Evolutionary conservation across 1,140 invertebrate species (phyloP).

Genomic region (Lordiphosa stackelbergi): DNA sequence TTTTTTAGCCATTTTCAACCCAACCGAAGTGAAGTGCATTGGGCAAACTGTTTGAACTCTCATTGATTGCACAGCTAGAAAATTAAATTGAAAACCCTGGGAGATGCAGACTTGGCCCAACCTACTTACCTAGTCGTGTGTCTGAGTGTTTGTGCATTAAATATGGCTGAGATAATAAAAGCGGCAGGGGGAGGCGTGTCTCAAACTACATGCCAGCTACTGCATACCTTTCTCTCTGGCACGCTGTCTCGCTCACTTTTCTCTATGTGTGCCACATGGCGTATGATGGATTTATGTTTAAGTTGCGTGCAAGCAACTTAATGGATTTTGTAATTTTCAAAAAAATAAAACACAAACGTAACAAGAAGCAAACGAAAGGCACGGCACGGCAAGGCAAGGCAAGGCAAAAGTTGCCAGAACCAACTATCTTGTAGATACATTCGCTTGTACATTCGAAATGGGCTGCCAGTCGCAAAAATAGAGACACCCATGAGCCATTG

Average conservation of each 20-base stretch:
- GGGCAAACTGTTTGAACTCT: slow-evolving; percentile 46
- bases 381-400: slow-evolving; percentile 17
- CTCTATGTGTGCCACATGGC: slow-evolving; percentile 61
- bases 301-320: slow-evolving; percentile 75
- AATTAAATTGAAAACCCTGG: slow-evolving; percentile 69
- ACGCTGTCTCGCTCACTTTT: slow-evolving; percentile 17
- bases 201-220: slow-evolving; percentile 18
- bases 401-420: slow-evolving; percentile 51
- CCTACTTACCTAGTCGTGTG: slow-evolving; percentile 73
- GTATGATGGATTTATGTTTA: slow-evolving; percentile 76
- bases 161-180: slow-evolving; percentile 70
- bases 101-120: slow-evolving; percentile 44
- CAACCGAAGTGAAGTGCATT: too few species aligned
- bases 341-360: slow-evolving; percentile 32
- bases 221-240: slow-evolving; percentile 14
- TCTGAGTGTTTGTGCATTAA: slow-evolving; percentile 70
- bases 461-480: slow-evolving; percentile 25
- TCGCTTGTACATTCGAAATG: slow-evolving; percentile 27
- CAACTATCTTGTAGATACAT: slow-evolving; percentile 48
- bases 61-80: slow-evolving; percentile 57
- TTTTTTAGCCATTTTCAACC: too few species aligned
- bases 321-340: slow-evolving; percentile 72
- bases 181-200: slow-evolving; percentile 26
- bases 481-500: slow-evolving; percentile 11
- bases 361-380: slow-evolving; percentile 32